phyloP scores from a whole-genome alignment of 2,797 vertebrate species.

The Xiphophorus birchmanni region DNA sequence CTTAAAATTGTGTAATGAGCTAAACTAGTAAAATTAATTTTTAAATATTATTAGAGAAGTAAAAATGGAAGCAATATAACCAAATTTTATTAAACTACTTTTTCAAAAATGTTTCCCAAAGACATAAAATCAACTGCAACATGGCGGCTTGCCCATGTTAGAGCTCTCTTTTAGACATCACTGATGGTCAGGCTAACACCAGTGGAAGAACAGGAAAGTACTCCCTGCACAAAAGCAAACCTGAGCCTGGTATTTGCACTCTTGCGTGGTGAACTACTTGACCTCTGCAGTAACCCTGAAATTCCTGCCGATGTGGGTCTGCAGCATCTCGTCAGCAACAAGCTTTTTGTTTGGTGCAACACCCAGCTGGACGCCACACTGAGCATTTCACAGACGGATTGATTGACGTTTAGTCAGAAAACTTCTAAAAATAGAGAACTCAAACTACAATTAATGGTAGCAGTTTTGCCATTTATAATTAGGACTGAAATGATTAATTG shows the following conservation, averaged over 20 bases:
- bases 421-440: not conserved
- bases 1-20: not conserved
- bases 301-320: not conserved
- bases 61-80: not conserved
- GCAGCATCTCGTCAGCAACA: not conserved
- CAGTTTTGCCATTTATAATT: no score
- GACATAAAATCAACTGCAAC: not conserved
- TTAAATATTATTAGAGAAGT: no score
- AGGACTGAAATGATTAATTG: no score
- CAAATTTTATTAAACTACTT: not conserved
- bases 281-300: conserved; percentile 9
- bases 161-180: not conserved
- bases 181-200: not conserved
- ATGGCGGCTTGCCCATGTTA: not conserved
- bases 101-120: not conserved
- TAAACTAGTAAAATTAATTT: no score
- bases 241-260: conserved; percentile 4
- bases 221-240: not conserved
- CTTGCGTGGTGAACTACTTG: not conserved
- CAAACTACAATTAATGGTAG: not conserved
- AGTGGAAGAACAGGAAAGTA: not conserved
- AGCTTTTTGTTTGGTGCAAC: conserved; percentile 5
- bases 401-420: not conserved
- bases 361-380: not conserved
- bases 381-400: not conserved